A percentile compares a stretch with the other conserved stretches of the same genome.
phyloP scores from a whole-genome alignment of 2,888 invertebrate genomes.

The Drosophila eohydei region DNA sequence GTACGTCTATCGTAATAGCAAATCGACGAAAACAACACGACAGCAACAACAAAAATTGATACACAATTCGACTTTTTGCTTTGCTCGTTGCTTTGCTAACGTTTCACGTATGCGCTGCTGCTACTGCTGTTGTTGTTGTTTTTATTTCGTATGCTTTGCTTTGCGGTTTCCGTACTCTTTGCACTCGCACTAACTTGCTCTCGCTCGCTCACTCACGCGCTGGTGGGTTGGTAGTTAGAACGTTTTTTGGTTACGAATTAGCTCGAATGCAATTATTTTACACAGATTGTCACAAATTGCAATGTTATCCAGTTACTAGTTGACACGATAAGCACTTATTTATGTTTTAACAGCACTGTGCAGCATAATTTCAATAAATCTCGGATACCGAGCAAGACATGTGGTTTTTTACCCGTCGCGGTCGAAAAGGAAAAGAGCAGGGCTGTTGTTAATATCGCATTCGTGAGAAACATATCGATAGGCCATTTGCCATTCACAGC shows the following conservation, averaged over 20 bases:
- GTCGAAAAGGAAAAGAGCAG: conserved; percentile 87
- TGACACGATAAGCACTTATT: conserved; percentile 72
- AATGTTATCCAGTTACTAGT: conserved; percentile 71
- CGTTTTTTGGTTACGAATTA: conserved; percentile 69
- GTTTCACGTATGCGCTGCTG: conserved; percentile 47
- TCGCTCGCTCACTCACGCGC: conserved; percentile 71
- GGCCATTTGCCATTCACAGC: conserved; percentile 20
- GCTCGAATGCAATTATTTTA: conserved; percentile 49
- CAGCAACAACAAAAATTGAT: conserved; percentile 50
- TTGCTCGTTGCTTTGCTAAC: conserved; percentile 56
- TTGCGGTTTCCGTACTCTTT: conserved; percentile 65
- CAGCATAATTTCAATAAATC: conserved; percentile 80
- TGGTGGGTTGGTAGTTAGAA: conserved; percentile 56
- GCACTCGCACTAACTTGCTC: conserved; percentile 49
- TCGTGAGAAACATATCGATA: conserved; percentile 30
- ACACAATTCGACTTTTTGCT: conserved; percentile 60
- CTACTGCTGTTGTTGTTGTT: conserved; percentile 60
- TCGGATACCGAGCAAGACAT: conserved; percentile 86
- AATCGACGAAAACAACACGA: conserved; percentile 53
- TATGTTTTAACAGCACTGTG: conserved; percentile 80
- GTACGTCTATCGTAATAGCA: conserved; percentile 33
- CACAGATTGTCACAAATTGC: conserved; percentile 64
- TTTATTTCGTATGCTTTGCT: conserved; percentile 67
- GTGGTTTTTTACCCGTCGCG: conserved; percentile 89
- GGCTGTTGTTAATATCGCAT: conserved; percentile 29